phyloP scores from a whole-genome alignment of 2,888 invertebrate genomes.

The Drosophila anomalipes region DNA sequence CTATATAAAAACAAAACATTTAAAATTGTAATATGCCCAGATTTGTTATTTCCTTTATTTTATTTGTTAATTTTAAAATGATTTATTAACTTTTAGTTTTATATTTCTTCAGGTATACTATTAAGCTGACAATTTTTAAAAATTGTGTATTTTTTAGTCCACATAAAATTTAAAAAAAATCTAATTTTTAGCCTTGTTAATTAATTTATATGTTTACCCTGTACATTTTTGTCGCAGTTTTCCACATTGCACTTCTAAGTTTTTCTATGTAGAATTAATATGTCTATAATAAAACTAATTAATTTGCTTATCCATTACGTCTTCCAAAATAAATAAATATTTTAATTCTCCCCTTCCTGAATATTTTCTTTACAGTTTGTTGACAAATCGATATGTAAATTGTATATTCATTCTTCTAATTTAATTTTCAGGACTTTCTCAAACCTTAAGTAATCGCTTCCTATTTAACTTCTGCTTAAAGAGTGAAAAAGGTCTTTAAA shows the following conservation, averaged over 20 bases:
- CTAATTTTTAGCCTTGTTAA: background rate
- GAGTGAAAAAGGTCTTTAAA: background rate
- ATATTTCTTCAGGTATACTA: background rate
- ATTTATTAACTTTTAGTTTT: background rate
- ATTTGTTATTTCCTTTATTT: background rate
- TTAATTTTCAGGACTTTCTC: too few species aligned
- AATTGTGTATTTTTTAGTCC: background rate
- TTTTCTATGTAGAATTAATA: background rate
- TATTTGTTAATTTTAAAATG: background rate
- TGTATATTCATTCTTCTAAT: background rate
- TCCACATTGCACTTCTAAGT: background rate
- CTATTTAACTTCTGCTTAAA: background rate
- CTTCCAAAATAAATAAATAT: background rate
- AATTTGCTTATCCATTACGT: background rate
- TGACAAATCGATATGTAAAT: background rate
- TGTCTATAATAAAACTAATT: background rate
- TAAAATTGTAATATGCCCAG: accelerated
- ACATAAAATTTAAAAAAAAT: background rate
- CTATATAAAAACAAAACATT: background rate
- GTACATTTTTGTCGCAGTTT: background rate
- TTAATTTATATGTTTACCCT: background rate
- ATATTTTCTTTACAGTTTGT: background rate
- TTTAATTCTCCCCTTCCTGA: background rate
- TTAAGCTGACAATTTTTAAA: too few species aligned
- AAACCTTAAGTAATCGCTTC: background rate